Evolutionary conservation across 2,113 vertebrate genomes (phyloP), one percentile per base, ranked within the genome.

Genomic region (Paedocypris sp.): DNA sequence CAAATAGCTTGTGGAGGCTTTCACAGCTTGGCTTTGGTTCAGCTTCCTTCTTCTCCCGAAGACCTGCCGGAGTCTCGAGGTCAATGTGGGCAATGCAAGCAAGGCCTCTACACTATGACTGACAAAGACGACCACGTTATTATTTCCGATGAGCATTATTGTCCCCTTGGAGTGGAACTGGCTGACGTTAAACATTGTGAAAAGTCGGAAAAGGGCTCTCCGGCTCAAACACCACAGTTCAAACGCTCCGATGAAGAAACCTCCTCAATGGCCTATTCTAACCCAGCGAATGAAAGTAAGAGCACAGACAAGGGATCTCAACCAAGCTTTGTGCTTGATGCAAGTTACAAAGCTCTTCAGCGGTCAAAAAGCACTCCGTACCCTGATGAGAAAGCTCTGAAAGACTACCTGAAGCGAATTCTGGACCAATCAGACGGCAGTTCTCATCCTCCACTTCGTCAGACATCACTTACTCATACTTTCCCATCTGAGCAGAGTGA

Each of bases 1-100:
- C 94, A 98, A 75, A 84, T 98, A 23, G 90, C 89, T 36, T 96
- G 92, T 53, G 95, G 95, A 12, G 85, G 87, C 1, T 88, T 86
- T 75, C 95, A 99, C 83, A 96, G 95, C 78, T 71, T 99, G 62
- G 95, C 93, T 1, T 75, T 99, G 62, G 95, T 97, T 10, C 91
- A 87, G 0, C 87, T 86, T 56, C 83, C 80, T 35, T 65, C 88
- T 22, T 76, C 82, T 28, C 75, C 85, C 7, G 86, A 86, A 67
- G 79, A 79, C 64, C 85, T 82, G 61, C 83, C 83, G 18, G 79
- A 86, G 19, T 58, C 88, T 6, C 80, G 80, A 2, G 91, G 91
- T 62, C 87, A 80, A 35, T 91, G 84, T 76, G 85, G 85, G 58
- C 86, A 86, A 19, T 90, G 90, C 70, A 88, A 87, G 59, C 88